These are phyloP conservation scores for Caenorhabditis angaria DNA, from an alignment of 2,888 invertebrate species.

Conservation along the genomic window DNA sequence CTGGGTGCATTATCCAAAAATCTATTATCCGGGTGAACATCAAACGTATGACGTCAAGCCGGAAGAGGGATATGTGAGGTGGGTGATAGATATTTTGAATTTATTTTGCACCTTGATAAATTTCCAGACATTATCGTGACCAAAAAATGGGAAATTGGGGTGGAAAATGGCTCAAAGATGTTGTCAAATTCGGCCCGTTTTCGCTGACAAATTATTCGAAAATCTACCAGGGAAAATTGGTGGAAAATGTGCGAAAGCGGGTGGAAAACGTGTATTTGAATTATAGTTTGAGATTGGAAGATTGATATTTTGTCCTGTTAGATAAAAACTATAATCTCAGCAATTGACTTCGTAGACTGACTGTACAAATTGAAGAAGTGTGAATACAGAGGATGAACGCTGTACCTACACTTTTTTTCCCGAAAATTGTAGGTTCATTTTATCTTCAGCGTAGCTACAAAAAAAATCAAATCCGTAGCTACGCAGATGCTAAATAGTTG, in stretches of 20 bases:
- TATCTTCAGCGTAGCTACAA: no score
- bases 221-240: constrained; percentile 11
- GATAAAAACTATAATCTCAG: no score
- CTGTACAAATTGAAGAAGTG: no score
- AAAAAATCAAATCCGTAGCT: no score
- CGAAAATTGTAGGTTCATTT: no score
- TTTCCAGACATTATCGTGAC: constrained; percentile 36
- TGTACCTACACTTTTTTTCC: no score
- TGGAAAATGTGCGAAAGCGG: constrained; percentile 19
- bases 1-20: constrained; percentile 1
- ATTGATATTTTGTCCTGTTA: no score
- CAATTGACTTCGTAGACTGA: no score
- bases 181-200: constrained; percentile 18
- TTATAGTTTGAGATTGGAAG: neutral
- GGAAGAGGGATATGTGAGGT: constrained; percentile 33
- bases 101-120: no score
- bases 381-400: no score
- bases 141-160: constrained; percentile 26
- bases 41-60: constrained; percentile 9
- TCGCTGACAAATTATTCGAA: constrained; percentile 21
- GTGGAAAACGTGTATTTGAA: constrained; percentile 18
- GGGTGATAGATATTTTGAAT: no score
- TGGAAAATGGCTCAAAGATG: constrained; percentile 14
- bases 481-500: no score
- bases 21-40: constrained; percentile 8